These are phyloP conservation scores for Calyptommatus sinebrachiatus DNA, from an alignment of 2,113 vertebrate genomes.

Conservation along the genomic window DNA sequence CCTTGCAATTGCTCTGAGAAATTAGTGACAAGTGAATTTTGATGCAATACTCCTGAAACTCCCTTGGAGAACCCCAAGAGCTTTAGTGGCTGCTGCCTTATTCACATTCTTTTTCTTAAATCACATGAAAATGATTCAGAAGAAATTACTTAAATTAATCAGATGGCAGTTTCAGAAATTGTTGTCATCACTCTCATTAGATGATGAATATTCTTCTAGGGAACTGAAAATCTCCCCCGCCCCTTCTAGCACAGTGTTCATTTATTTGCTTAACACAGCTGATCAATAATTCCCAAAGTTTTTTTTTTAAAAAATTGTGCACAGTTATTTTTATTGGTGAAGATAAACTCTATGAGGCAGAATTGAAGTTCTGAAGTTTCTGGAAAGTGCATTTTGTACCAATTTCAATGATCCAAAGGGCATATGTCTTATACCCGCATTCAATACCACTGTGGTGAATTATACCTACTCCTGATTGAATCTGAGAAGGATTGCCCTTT, in stretches of 20 bases:
- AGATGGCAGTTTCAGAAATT: neutral
- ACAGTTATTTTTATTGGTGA: neutral
- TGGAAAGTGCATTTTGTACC: constrained; percentile 1
- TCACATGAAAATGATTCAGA: too few species aligned
- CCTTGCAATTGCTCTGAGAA: too few species aligned
- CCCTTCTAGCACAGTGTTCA: neutral
- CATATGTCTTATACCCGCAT: neutral
- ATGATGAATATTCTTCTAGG: neutral
- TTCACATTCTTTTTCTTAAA: neutral
- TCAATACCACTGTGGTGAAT: neutral
- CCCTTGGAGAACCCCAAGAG: too few species aligned
- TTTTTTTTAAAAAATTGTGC: neutral
- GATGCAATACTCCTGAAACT: too few species aligned
- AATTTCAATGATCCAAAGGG: constrained; percentile 8
- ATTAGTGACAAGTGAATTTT: too few species aligned
- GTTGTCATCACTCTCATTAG: neutral
- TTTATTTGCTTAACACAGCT: neutral
- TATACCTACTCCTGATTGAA: constrained; percentile 17
- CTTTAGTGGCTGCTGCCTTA: neutral
- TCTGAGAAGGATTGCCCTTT: constrained; percentile 1
- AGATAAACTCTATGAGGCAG: constrained; percentile 10
- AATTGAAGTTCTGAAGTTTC: constrained; percentile 12
- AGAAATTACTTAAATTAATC: neutral
- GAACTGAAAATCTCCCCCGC: neutral
- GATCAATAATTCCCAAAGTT: constrained; percentile 1